Conservation (phyloP, 2,888 invertebrate species). For the Ochropleura plecta region DNA sequence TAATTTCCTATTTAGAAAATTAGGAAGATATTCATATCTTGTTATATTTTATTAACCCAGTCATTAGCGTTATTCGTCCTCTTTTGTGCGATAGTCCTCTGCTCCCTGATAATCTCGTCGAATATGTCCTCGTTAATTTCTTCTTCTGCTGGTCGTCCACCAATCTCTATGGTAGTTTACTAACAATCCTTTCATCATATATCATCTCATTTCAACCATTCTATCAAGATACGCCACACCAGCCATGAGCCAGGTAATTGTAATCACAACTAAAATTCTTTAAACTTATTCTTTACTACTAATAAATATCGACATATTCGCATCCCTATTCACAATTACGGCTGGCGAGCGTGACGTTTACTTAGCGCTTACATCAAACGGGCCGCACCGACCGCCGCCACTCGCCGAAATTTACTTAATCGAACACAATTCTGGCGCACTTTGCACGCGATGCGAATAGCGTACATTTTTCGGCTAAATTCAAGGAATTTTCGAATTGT, state of each 20-base stretch:
- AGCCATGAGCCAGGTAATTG: neutral
- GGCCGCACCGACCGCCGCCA: conserved; percentile 73
- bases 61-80: neutral
- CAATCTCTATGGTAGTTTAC: neutral
- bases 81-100: neutral
- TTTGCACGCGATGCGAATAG: conserved; percentile 58
- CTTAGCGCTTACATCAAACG: conserved; percentile 84
- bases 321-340: conserved; percentile 79
- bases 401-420: conserved; percentile 81
- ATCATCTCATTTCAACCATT: neutral
- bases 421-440: conserved; percentile 70
- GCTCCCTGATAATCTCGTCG: neutral
- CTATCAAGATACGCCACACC: neutral
- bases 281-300: neutral
- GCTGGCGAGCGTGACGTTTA: conserved; percentile 82
- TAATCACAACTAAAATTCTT: neutral
- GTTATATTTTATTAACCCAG: neutral
- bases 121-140: neutral
- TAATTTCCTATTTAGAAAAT: too few relatives aligned
- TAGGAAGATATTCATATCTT: neutral
- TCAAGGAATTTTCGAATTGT: conserved; percentile 52
- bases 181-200: neutral
- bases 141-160: neutral
- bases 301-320: conserved; percentile 58
- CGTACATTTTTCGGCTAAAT: conserved; percentile 51